Evolutionary conservation across 1,140 invertebrate genomes (phyloP).

Genomic region (Linepithema humile): DNA sequence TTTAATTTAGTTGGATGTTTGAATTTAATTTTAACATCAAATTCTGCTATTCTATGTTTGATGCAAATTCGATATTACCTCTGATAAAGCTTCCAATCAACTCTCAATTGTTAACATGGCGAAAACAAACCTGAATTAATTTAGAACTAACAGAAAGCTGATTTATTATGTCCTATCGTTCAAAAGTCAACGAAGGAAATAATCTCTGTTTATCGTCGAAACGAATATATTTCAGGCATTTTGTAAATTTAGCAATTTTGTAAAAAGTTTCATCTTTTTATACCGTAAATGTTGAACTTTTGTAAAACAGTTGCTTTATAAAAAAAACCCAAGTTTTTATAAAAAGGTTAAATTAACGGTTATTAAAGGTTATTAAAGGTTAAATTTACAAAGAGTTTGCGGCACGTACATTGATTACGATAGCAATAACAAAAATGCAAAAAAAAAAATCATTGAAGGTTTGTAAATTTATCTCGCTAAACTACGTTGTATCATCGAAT

Average conservation of each 20-base stretch:
- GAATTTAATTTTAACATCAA: constrained; percentile 8
- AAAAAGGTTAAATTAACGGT: too few species aligned
- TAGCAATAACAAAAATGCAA: not conserved
- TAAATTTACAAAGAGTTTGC: too few species aligned
- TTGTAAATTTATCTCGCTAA: not conserved
- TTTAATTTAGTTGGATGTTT: not conserved
- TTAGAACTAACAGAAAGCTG: not conserved
- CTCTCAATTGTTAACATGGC: not conserved
- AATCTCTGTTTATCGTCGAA: not conserved
- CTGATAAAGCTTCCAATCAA: not conserved
- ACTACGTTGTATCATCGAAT: not conserved
- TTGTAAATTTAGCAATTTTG: too few species aligned
- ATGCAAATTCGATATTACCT: not conserved
- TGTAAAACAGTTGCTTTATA: too few species aligned
- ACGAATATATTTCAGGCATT: too few species aligned
- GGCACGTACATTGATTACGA: not conserved
- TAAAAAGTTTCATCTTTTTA: too few species aligned
- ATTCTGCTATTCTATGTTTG: not conserved
- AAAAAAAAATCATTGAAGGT: not conserved
- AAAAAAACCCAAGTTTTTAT: too few species aligned
- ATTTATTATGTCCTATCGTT: not conserved
- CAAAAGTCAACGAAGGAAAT: not conserved
- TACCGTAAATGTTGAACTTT: too few species aligned
- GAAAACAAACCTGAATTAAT: not conserved
- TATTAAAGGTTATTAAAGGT: too few species aligned